These are phyloP conservation scores for Oedothorax gibbosus DNA, from an alignment of 1,140 invertebrate genomes.

Conservation along the genomic window DNA sequence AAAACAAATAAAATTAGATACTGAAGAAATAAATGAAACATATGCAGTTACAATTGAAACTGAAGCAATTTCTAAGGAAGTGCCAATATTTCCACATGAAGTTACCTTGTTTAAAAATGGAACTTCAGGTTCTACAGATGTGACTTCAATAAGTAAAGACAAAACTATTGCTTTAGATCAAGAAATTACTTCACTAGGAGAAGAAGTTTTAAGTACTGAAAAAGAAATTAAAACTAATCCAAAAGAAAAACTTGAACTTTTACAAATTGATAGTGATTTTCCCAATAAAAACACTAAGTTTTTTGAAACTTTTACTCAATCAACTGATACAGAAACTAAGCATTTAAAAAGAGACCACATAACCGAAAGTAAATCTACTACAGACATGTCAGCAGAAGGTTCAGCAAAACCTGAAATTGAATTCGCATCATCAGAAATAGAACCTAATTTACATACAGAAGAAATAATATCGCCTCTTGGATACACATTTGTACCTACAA, in stretches of 20 bases:
- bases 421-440: not conserved
- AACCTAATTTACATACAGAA: not conserved
- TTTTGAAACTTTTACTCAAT: too few species aligned
- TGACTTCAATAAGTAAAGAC: too few species aligned
- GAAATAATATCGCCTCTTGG: constrained; percentile 4
- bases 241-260: not conserved
- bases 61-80: too few species aligned
- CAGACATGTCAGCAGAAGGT: not conserved
- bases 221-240: not conserved
- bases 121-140: too few species aligned
- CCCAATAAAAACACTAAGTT: not conserved
- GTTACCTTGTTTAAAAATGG: too few species aligned
- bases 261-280: not conserved
- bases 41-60: too few species aligned
- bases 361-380: not conserved
- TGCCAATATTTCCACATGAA: too few species aligned
- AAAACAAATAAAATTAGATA: too few species aligned
- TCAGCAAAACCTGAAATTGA: not conserved
- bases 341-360: too few species aligned
- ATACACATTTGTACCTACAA: not conserved
- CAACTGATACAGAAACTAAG: too few species aligned
- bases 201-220: not conserved
- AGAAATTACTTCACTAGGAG: not conserved
- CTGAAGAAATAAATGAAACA: too few species aligned
- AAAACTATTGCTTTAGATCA: not conserved